phyloP scores from a whole-genome alignment of 2,797 vertebrate species.

The Protosalanx chinensis region DNA sequence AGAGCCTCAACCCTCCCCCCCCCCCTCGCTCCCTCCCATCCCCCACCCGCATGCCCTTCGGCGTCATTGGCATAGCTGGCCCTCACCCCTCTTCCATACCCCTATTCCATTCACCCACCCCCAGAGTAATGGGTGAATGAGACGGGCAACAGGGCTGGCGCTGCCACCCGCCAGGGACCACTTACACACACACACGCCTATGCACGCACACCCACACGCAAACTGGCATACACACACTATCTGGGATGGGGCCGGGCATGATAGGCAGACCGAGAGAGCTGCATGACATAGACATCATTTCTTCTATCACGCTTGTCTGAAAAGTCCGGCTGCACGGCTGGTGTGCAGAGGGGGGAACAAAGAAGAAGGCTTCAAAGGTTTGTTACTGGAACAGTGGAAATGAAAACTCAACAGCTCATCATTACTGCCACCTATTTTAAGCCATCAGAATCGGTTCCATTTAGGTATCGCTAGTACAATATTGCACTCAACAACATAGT shows the following conservation, averaged over 20 bases:
- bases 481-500: too few species aligned
- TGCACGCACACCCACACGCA: background rate
- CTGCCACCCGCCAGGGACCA: constrained; percentile 1
- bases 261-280: background rate
- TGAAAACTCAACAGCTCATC: background rate
- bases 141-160: constrained; percentile 3
- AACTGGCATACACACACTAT: constrained; percentile 13
- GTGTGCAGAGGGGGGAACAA: background rate
- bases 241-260: constrained; percentile 6
- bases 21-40: background rate
- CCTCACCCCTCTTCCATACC: constrained; percentile 1
- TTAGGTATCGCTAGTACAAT: too few species aligned
- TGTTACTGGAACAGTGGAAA: too few species aligned
- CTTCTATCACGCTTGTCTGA: background rate
- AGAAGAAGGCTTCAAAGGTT: background rate
- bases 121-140: constrained; percentile 3
- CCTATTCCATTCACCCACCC: constrained; percentile 19
- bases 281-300: background rate
- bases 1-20: too few species aligned
- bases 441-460: too few species aligned
- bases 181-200: background rate
- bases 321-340: background rate
- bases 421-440: background rate
- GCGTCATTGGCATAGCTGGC: constrained; percentile 55
- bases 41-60: background rate